Percentiles rank a stretch among this genome's conserved stretches.
Conservation (phyloP, 2,113 vertebrate genomes). For the Silurus meridionalis region DNA sequence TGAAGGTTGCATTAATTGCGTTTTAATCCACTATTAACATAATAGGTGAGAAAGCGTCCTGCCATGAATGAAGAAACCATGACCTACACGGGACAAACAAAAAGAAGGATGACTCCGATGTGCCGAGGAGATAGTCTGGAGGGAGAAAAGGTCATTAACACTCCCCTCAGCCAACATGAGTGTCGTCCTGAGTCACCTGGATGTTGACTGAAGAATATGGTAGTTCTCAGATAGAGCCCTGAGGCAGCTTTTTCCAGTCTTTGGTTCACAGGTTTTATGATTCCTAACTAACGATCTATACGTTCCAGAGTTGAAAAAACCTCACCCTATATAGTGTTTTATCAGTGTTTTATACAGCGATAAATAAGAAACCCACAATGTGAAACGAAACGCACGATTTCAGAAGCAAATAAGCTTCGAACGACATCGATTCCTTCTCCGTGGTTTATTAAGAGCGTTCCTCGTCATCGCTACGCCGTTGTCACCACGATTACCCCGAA, state of each 20-base stretch:
- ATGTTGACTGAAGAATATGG: neutral
- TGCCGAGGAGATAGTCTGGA: neutral
- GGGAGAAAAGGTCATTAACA: neutral
- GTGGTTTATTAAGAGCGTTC: neutral
- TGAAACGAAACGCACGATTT: neutral
- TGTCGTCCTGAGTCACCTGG: no score
- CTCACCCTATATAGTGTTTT: no score
- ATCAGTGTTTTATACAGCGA: neutral
- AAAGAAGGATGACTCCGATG: neutral
- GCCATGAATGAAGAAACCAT: neutral
- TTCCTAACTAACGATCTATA: neutral
- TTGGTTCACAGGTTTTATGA: neutral
- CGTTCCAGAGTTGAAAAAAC: neutral
- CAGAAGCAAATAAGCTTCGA: neutral
- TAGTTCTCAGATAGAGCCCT: neutral
- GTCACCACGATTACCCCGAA: neutral
- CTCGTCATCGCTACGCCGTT: neutral
- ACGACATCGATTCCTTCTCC: neutral
- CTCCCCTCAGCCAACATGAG: neutral
- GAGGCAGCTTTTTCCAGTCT: neutral
- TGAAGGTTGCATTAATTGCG: slow-evolving; percentile 4
- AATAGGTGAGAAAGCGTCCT: neutral
- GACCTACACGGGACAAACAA: neutral
- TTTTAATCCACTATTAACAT: slow-evolving; percentile 28
- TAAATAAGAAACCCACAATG: neutral